phyloP scores from a whole-genome alignment of 2,797 vertebrate genomes.

The Manis javanica region DNA sequence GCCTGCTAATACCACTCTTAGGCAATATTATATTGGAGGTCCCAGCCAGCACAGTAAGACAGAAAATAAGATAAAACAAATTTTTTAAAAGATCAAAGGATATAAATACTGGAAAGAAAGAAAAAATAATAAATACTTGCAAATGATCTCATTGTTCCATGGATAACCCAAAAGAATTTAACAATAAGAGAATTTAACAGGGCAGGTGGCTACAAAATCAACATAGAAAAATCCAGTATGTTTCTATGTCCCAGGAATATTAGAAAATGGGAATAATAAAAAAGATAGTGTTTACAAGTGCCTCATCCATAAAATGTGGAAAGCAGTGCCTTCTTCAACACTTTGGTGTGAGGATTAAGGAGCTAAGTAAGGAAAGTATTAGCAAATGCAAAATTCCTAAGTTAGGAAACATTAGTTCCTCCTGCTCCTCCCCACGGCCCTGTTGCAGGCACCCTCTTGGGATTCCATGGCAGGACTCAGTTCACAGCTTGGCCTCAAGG shows the following conservation, averaged over 20 bases:
- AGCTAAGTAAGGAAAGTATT: not conserved
- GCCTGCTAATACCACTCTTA: not conserved
- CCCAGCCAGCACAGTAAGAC: not conserved
- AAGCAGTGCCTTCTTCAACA: fast-evolving
- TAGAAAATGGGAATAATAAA: not conserved
- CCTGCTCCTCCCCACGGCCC: not conserved
- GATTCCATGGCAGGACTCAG: not conserved
- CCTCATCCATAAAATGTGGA: not conserved
- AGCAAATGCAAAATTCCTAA: too few species aligned
- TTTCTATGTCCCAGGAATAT: not conserved
- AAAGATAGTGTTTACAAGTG: fast-evolving
- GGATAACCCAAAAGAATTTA: not conserved
- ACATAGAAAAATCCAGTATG: not conserved
- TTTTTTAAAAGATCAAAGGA: not conserved
- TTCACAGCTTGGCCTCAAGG: not conserved
- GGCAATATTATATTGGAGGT: not conserved
- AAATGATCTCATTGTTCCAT: not conserved
- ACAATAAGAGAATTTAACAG: not conserved
- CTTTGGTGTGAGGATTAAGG: fast-evolving
- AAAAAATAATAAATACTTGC: not conserved
- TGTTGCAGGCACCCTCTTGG: not conserved
- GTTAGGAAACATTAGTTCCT: not conserved
- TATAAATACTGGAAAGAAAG: not conserved
- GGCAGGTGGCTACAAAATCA: not conserved
- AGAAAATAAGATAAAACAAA: not conserved